These are phyloP conservation scores for Busseola fusca DNA, from an alignment of 2,888 invertebrate species.

Conservation along the genomic window DNA sequence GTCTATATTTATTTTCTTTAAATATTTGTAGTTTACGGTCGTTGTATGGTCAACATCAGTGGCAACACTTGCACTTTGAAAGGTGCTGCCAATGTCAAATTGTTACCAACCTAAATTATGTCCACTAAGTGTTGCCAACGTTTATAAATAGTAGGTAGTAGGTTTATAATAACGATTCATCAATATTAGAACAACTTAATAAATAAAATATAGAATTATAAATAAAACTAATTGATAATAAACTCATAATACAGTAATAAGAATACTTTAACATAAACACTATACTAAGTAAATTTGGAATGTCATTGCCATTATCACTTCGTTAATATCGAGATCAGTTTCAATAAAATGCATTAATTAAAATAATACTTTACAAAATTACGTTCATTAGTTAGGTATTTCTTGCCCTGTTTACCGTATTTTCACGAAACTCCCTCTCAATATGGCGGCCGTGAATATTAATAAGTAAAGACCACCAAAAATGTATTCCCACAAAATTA, in stretches of 20 bases:
- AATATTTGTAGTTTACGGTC: background rate
- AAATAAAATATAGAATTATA: background rate
- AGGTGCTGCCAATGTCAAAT: background rate
- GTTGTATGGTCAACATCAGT: background rate
- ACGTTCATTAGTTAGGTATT: slow-evolving; percentile 11
- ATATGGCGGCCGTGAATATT: background rate
- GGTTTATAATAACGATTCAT: background rate
- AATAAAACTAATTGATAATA: slow-evolving; percentile 1
- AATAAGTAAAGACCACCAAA: background rate
- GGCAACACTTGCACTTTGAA: background rate
- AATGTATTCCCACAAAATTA: background rate
- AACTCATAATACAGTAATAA: slow-evolving; percentile 8
- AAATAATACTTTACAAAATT: slow-evolving; percentile 30
- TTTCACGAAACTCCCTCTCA: slow-evolving; percentile 9
- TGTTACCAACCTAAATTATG: background rate
- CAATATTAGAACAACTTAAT: background rate
- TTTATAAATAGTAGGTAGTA: no score
- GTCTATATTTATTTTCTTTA: background rate
- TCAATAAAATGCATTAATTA: slow-evolving; percentile 22
- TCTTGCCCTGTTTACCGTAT: slow-evolving; percentile 58
- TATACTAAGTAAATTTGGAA: slow-evolving; percentile 36
- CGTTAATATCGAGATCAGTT: slow-evolving; percentile 54
- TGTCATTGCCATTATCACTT: slow-evolving; percentile 34
- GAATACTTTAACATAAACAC: background rate
- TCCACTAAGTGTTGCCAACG: background rate